Evolutionary conservation across 1,140 invertebrate species (phyloP).

Genomic region (Brachionus manjavacas): DNA sequence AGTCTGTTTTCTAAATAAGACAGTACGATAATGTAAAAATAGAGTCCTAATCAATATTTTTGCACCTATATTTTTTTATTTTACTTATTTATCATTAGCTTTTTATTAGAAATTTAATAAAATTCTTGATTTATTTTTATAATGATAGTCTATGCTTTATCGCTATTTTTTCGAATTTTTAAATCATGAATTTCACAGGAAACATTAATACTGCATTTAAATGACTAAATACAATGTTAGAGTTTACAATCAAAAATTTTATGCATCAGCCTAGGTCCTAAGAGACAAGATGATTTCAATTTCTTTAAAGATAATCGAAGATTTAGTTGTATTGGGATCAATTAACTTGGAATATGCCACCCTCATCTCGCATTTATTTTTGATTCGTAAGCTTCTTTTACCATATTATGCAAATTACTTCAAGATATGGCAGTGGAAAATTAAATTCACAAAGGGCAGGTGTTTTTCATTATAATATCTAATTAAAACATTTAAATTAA

Average conservation of each 20-base stretch:
- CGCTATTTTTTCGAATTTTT: no score
- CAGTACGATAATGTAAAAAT: no score
- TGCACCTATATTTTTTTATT: no score
- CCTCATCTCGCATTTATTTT: neutral
- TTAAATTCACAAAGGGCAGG: neutral
- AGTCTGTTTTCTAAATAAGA: no score
- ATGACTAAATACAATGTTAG: no score
- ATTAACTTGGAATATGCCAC: neutral
- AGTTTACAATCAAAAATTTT: neutral
- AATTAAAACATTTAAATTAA: neutral
- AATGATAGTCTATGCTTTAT: no score
- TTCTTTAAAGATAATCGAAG: neutral
- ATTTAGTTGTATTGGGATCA: neutral
- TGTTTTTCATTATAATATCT: neutral
- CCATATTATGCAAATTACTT: neutral
- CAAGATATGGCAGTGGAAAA: neutral
- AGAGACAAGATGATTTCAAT: neutral
- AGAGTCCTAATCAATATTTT: no score
- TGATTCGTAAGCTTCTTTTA: neutral
- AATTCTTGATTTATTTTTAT: no score
- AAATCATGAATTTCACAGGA: no score
- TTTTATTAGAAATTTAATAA: no score
- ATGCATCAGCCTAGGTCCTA: neutral
- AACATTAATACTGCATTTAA: no score
- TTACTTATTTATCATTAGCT: no score